Evolutionary conservation across 2,888 invertebrate species (phyloP).

Genomic region (Chrysomela aeneicollis): DNA sequence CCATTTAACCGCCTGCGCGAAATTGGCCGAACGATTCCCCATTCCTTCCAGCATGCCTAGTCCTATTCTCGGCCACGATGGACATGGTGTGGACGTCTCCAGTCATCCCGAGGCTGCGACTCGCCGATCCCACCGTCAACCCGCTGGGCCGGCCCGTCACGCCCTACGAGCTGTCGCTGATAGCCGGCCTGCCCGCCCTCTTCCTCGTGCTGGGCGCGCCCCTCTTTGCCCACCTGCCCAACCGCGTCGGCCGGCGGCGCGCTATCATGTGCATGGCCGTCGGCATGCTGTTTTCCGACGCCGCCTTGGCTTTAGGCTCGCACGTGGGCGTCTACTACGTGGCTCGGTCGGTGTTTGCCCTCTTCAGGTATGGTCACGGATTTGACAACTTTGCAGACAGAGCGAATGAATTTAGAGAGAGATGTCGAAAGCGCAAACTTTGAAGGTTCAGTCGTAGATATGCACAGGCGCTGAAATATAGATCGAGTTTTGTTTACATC

Average conservation of each 20-base stretch:
- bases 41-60: neutral
- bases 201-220: constrained; percentile 34
- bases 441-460: no score
- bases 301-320: constrained; percentile 31
- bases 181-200: constrained; percentile 36
- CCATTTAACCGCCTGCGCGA: no score
- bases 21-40: no score
- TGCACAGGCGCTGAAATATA: no score
- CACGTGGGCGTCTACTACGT: constrained; percentile 56
- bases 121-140: constrained; percentile 30
- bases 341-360: constrained; percentile 49
- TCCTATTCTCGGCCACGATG: neutral
- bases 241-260: constrained; percentile 68
- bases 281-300: constrained; percentile 67
- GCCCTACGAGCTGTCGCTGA: constrained; percentile 35
- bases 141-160: constrained; percentile 37
- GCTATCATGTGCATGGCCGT: constrained; percentile 68
- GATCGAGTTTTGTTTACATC: no score
- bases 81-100: constrained; percentile 41
- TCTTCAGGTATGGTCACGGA: no score
- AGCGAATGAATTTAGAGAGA: no score
- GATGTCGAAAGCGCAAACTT: no score
- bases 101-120: constrained; percentile 35
- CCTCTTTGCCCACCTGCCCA: constrained; percentile 29
- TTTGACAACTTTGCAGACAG: no score